Evolutionary conservation across 64 coral and sea anemone species (phyloP).

Genomic region (Cladopsammia gracilis): DNA sequence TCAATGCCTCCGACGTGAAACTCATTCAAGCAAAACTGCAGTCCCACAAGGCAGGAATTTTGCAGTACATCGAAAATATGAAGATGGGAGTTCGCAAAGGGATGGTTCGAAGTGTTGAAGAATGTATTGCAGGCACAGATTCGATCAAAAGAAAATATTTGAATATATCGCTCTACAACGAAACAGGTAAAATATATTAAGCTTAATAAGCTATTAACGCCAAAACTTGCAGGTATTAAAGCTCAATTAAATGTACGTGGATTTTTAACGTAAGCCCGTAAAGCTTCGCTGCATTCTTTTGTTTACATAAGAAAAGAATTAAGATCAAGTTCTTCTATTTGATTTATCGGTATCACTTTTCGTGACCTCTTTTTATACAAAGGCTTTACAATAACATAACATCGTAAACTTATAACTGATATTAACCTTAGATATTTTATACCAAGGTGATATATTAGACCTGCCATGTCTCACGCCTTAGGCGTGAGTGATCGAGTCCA

Average conservation of each 20-base stretch:
- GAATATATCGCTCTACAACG: constrained; percentile 83
- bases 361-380: neutral
- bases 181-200: constrained; percentile 62
- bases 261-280: neutral
- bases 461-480: too few relatives aligned
- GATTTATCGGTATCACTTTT: neutral
- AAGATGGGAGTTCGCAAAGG: constrained; percentile 79
- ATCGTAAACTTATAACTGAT: too few relatives aligned
- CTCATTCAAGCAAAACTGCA: constrained; percentile 48
- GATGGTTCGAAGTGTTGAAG: constrained; percentile 79
- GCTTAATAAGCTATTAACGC: neutral
- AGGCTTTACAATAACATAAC: too few relatives aligned
- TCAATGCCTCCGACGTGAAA: constrained; percentile 38
- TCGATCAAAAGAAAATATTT: constrained; percentile 79
- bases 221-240: too few relatives aligned
- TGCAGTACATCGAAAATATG: constrained; percentile 89
- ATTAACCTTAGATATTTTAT: too few relatives aligned
- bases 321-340: neutral
- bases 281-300: neutral
- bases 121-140: constrained; percentile 77
- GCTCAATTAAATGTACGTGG: neutral
- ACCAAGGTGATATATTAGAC: too few relatives aligned
- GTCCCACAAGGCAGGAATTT: constrained; percentile 36
- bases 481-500: too few relatives aligned
- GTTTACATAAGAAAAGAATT: neutral